These are phyloP conservation scores for Cyclophora albipunctata DNA, from an alignment of 2,888 invertebrate genomes.

Conservation along the genomic window DNA sequence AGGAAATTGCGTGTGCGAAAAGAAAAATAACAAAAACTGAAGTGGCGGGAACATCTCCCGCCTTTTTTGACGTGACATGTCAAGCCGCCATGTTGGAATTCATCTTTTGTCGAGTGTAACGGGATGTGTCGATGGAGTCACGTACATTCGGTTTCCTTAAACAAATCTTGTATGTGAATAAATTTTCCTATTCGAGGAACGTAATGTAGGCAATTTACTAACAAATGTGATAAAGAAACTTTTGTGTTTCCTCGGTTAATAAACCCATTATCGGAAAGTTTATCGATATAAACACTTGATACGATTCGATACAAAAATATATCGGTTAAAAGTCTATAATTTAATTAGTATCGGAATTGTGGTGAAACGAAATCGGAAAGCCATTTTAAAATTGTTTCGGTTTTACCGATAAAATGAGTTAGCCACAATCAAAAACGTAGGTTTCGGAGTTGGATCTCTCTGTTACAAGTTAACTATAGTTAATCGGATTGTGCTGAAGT, in stretches of 20 bases:
- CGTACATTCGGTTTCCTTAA: slow-evolving; percentile 51
- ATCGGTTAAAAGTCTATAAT: slow-evolving; percentile 21
- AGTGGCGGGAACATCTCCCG: slow-evolving; percentile 38
- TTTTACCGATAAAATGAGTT: slow-evolving; percentile 33
- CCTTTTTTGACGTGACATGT: slow-evolving; percentile 48
- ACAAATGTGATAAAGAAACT: not conserved
- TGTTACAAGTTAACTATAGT: slow-evolving; percentile 14
- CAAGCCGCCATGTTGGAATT: slow-evolving; percentile 51
- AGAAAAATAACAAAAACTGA: slow-evolving; percentile 30
- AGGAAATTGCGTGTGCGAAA: slow-evolving; percentile 61
- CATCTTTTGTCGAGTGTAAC: slow-evolving; percentile 50
- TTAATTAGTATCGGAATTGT: slow-evolving; percentile 19
- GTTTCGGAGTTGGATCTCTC: slow-evolving; percentile 26
- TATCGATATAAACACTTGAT: not conserved
- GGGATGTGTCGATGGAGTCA: slow-evolving; percentile 52
- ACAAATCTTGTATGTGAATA: slow-evolving; percentile 43
- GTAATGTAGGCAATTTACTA: slow-evolving; percentile 1
- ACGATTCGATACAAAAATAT: not conserved
- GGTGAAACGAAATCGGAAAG: slow-evolving; percentile 6
- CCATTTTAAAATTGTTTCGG: slow-evolving; percentile 28
- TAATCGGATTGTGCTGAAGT: too few relatives aligned
- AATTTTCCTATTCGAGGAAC: slow-evolving; percentile 21
- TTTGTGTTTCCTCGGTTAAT: not conserved
- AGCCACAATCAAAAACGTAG: slow-evolving; percentile 33
- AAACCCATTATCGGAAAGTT: not conserved